These are phyloP conservation scores for Anser brachyrhynchus DNA, from an alignment of 2,113 vertebrate genomes.

Conservation along the genomic window DNA sequence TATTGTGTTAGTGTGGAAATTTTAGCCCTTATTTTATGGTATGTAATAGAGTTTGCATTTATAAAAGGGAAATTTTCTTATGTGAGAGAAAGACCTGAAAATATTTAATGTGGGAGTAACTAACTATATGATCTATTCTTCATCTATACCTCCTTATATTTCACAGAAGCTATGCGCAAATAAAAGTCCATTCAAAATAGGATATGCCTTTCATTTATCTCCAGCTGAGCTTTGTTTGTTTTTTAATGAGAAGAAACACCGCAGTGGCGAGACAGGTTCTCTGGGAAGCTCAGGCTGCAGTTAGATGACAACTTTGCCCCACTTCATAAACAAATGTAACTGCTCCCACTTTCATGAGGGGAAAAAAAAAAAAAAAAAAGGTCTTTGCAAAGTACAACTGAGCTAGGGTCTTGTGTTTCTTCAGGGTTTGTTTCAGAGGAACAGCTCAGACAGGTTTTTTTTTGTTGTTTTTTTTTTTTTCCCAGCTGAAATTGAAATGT, in stretches of 20 bases:
- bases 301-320: neutral
- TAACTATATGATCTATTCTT: neutral
- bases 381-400: neutral
- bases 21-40: neutral
- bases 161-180: neutral
- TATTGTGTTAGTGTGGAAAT: neutral
- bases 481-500: neutral
- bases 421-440: neutral
- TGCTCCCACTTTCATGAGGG: neutral
- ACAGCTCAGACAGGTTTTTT: neutral
- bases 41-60: neutral
- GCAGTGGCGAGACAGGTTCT: neutral
- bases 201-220: slow-evolving; percentile 21
- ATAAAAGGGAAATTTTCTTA: neutral
- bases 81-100: neutral
- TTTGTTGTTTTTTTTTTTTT: no score
- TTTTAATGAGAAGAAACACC: neutral
- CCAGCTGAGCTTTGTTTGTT: neutral
- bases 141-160: neutral
- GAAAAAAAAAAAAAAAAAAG: neutral
- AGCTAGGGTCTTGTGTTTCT: neutral
- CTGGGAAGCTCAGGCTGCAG: neutral
- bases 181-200: neutral
- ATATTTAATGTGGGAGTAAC: neutral
- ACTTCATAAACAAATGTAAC: neutral